Evolutionary conservation across 2,797 vertebrate species (phyloP).

Genomic region (Leptodactylus fallax): DNA sequence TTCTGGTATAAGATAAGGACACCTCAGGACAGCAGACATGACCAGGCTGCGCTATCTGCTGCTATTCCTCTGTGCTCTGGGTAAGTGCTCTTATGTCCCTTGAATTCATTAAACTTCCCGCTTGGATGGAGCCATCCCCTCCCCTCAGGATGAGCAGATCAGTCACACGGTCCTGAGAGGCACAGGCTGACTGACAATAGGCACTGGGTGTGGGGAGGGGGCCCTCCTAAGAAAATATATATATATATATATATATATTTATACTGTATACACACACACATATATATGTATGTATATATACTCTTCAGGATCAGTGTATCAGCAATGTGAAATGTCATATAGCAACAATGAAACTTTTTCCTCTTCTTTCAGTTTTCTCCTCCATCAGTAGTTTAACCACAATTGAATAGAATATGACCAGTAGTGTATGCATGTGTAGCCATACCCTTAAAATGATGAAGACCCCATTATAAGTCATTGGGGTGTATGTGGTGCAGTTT

Average conservation of each 20-base stretch:
- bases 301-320: background rate
- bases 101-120: constrained; percentile 51
- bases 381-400: too few species aligned
- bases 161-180: constrained; percentile 37
- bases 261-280: background rate
- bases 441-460: too few species aligned
- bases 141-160: constrained; percentile 34
- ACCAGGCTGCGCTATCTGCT: constrained; percentile 25
- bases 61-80: constrained; percentile 28
- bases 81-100: constrained; percentile 39
- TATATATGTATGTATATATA: background rate
- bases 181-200: constrained; percentile 4
- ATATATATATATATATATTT: background rate
- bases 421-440: too few species aligned
- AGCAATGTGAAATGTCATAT: too few species aligned
- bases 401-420: too few species aligned
- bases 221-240: background rate
- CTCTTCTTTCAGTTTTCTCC: too few species aligned
- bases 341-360: too few species aligned
- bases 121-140: constrained; percentile 29
- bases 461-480: too few species aligned
- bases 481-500: too few species aligned
- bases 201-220: background rate
- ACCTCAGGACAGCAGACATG: constrained; percentile 35
- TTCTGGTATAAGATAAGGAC: background rate